A percentile compares a stretch with the other conserved stretches of the same genome.
phyloP scores from a whole-genome alignment of 2,113 vertebrate species.

The Pluvialis apricaria region DNA sequence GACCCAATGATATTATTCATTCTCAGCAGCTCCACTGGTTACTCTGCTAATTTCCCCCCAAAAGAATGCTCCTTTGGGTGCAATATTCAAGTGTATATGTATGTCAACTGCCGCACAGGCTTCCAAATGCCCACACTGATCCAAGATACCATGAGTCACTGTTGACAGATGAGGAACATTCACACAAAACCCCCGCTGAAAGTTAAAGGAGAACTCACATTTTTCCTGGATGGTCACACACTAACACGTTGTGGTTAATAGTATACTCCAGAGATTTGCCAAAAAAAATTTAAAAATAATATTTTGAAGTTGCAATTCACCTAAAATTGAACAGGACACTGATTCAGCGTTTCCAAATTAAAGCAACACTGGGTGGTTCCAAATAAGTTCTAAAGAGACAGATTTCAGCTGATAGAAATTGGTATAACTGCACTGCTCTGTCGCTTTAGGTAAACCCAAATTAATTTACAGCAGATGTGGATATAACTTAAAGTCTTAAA shows the following conservation, averaged over 20 bases:
- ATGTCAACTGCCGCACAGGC: slow-evolving; percentile 1
- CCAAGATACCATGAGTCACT: slow-evolving; percentile 27
- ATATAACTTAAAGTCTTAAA: neutral
- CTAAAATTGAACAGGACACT: slow-evolving; percentile 19
- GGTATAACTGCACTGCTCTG: neutral
- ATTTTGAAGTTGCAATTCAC: neutral
- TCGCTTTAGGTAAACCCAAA: neutral
- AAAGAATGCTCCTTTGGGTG: slow-evolving; percentile 33
- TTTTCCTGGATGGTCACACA: slow-evolving; percentile 16
- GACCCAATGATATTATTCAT: slow-evolving; percentile 38
- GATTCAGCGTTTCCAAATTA: slow-evolving; percentile 32
- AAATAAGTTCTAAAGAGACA: neutral
- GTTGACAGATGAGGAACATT: slow-evolving; percentile 54
- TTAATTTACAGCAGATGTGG: slow-evolving; percentile 13
- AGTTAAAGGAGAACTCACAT: slow-evolving; percentile 24
- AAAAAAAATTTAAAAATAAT: neutral
- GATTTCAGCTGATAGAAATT: neutral
- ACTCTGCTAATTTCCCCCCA: slow-evolving; percentile 2
- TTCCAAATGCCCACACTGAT: slow-evolving; percentile 46
- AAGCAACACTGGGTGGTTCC: neutral
- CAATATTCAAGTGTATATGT: slow-evolving; percentile 28
- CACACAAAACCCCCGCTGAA: neutral
- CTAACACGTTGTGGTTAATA: neutral
- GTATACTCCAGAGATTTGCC: neutral
- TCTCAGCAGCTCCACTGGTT: neutral